These are phyloP conservation scores for Pristionchus mayeri DNA, from an alignment of 2,888 invertebrate genomes.

Conservation along the genomic window DNA sequence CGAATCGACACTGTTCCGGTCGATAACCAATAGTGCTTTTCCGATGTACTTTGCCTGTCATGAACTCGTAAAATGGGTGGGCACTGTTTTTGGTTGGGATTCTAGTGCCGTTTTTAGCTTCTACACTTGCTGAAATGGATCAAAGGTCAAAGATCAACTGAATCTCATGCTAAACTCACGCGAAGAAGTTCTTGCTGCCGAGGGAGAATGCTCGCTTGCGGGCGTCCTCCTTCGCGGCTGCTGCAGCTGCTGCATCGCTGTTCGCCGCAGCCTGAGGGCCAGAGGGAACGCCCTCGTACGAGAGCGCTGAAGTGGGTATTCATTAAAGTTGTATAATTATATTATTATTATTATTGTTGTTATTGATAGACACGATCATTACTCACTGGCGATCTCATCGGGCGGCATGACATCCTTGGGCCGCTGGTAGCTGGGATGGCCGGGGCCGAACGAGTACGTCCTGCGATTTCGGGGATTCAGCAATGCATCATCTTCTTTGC, in stretches of 20 bases:
- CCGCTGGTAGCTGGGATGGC: not conserved
- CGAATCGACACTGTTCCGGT: no score
- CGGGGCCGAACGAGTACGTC: slow-evolving; percentile 58
- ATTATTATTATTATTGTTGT: no score
- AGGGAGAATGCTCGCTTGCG: slow-evolving; percentile 69
- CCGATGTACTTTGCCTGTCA: no score
- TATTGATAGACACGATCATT: not conserved
- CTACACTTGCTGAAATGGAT: no score
- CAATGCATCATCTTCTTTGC: no score
- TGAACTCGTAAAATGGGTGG: no score
- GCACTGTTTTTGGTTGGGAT: no score
- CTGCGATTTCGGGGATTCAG: no score
- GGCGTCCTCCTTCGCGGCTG: slow-evolving; percentile 59
- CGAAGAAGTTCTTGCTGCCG: slow-evolving; percentile 65
- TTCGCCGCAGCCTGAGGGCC: not conserved
- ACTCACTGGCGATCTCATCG: not conserved
- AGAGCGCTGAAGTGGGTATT: not conserved
- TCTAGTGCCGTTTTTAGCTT: no score
- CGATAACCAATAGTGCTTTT: no score
- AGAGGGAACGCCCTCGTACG: not conserved
- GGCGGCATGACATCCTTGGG: not conserved
- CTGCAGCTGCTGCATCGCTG: not conserved
- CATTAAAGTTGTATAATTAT: no score
- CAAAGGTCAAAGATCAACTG: not conserved
- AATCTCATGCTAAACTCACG: slow-evolving; percentile 53